These are phyloP conservation scores for Planiliza haematocheilus DNA, from an alignment of 2,113 vertebrate species.

Conservation along the genomic window DNA sequence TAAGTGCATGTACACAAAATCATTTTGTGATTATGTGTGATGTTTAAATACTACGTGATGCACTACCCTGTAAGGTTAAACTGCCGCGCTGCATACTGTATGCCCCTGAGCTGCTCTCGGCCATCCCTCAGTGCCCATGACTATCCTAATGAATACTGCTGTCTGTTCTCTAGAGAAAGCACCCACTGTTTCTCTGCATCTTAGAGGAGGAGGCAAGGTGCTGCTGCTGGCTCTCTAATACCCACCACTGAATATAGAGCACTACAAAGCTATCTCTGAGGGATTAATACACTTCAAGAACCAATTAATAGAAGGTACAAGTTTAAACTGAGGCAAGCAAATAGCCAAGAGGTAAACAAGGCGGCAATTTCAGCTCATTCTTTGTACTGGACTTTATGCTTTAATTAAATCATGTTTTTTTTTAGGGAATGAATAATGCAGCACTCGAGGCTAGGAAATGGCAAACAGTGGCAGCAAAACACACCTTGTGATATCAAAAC, in stretches of 20 bases:
- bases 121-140: constrained; percentile 53
- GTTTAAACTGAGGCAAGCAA: constrained; percentile 69
- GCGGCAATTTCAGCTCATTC: constrained; percentile 31
- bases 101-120: constrained; percentile 60
- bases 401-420: constrained; percentile 55
- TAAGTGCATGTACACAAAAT: constrained; percentile 15
- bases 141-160: constrained; percentile 78
- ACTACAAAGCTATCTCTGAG: constrained; percentile 60
- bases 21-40: constrained; percentile 9
- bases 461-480: constrained; percentile 19
- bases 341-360: constrained; percentile 65
- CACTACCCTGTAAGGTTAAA: constrained; percentile 34
- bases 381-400: constrained; percentile 18
- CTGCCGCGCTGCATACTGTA: constrained; percentile 64
- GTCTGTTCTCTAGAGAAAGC: constrained; percentile 80
- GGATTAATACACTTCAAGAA: constrained; percentile 65
- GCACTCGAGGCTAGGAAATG: constrained; percentile 15
- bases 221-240: constrained; percentile 66
- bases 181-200: constrained; percentile 75
- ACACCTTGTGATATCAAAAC: constrained; percentile 1
- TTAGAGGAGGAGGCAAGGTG: constrained; percentile 72
- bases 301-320: constrained; percentile 72
- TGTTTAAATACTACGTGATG: constrained; percentile 18
- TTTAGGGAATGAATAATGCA: constrained; percentile 53
- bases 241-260: constrained; percentile 63